phyloP scores from a whole-genome alignment of 2,888 invertebrate species.

The Apoderus coryli region DNA sequence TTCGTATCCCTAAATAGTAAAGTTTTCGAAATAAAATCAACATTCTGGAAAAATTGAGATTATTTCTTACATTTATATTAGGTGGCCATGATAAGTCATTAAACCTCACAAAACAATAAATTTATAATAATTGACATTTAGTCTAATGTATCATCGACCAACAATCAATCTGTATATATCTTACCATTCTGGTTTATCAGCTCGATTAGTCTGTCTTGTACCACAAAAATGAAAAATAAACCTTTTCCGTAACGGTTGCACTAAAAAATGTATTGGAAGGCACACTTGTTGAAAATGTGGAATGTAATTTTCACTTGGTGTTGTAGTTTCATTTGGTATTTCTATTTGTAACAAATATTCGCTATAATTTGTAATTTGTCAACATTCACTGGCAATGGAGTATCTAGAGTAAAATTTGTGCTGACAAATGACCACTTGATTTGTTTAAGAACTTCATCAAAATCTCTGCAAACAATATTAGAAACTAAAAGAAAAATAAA shows the following conservation, averaged over 20 bases:
- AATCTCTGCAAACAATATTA: constrained; percentile 63
- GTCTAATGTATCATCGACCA: too few relatives aligned
- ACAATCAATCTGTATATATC: too few relatives aligned
- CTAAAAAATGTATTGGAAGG: constrained; percentile 57
- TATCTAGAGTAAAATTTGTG: constrained; percentile 33
- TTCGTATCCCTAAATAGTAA: too few relatives aligned
- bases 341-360: constrained; percentile 57
- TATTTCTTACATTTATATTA: too few relatives aligned
- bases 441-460: constrained; percentile 58
- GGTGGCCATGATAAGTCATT: too few relatives aligned
- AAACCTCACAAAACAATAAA: too few relatives aligned
- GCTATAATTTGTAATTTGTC: constrained; percentile 51
- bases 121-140: too few relatives aligned
- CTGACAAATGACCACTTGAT: constrained; percentile 76
- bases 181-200: constrained; percentile 86
- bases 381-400: constrained; percentile 41
- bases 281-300: constrained; percentile 37
- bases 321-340: constrained; percentile 41
- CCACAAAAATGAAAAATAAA: constrained; percentile 86
- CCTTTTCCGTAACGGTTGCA: constrained; percentile 67
- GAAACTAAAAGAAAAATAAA: too few relatives aligned
- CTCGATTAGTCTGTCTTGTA: constrained; percentile 69
- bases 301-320: constrained; percentile 20
- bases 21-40: too few relatives aligned
- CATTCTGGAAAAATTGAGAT: too few relatives aligned